Conservation (phyloP, 2,113 vertebrate genomes). For the Pitta sordida region DNA sequence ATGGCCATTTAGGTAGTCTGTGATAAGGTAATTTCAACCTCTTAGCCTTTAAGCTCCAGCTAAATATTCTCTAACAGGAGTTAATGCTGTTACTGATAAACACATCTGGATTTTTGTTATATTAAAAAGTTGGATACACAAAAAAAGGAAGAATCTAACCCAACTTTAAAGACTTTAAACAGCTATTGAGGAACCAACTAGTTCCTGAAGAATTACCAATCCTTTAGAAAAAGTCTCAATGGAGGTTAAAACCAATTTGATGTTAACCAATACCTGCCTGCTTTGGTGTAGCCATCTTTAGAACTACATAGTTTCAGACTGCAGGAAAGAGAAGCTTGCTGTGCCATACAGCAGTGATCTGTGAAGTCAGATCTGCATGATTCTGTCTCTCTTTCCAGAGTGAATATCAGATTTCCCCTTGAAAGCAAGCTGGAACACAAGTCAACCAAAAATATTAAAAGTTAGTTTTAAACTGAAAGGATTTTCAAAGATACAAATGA, state of each 20-base stretch:
- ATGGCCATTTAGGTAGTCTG: background rate
- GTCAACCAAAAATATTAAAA: conserved; percentile 4
- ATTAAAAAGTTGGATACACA: background rate
- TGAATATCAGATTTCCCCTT: conserved; percentile 5
- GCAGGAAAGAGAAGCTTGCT: background rate
- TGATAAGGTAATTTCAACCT: background rate
- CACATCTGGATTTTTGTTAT: background rate
- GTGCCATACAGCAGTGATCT: background rate
- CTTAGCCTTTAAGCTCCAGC: background rate
- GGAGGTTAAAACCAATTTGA: background rate
- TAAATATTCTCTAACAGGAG: background rate
- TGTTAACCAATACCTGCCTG: background rate
- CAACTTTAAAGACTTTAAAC: background rate
- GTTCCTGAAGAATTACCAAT: background rate
- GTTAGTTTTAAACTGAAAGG: conserved; percentile 23
- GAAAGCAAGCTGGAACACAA: conserved; percentile 33
- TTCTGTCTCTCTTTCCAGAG: background rate
- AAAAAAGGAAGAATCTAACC: background rate
- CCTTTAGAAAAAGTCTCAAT: background rate
- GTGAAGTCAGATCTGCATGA: background rate
- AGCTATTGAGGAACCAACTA: background rate
- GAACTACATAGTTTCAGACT: background rate
- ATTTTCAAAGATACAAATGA: background rate
- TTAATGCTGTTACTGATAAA: background rate
- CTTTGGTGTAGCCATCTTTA: background rate